These are phyloP conservation scores for Acropora yongei DNA, from an alignment of 64 coral and sea anemone genomes.

Conservation along the genomic window DNA sequence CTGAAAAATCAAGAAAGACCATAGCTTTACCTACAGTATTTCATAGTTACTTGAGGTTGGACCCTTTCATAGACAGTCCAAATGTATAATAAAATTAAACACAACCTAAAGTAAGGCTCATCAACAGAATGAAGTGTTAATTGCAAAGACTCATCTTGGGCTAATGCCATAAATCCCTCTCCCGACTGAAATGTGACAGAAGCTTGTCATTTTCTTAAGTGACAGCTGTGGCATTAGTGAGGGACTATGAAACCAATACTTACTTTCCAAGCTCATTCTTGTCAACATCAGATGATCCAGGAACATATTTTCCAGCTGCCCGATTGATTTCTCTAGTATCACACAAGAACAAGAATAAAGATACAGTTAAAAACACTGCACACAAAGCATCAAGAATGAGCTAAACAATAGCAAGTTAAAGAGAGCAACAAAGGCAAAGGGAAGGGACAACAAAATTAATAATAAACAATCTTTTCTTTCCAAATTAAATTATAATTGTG, in stretches of 20 bases:
- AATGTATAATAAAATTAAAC: too few species aligned
- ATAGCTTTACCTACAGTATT: not conserved
- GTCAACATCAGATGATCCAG: slow-evolving; percentile 77
- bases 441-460: too few species aligned
- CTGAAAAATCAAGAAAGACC: slow-evolving; percentile 17
- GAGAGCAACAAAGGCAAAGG: not conserved
- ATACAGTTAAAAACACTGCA: not conserved
- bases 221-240: not conserved
- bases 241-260: not conserved
- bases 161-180: not conserved
- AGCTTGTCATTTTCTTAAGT: not conserved
- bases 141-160: too few species aligned
- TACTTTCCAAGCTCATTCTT: slow-evolving; percentile 85
- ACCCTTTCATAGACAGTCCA: too few species aligned
- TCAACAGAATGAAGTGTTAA: too few species aligned
- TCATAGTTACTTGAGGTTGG: too few species aligned
- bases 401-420: not conserved
- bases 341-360: not conserved
- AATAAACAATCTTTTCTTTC: too few species aligned
- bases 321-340: slow-evolving; percentile 90
- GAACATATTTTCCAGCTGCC: slow-evolving; percentile 95
- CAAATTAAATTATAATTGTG: too few species aligned
- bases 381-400: not conserved
- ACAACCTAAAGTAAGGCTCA: too few species aligned
- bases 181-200: too few species aligned